These are phyloP conservation scores for Montifringilla adamsi DNA, from an alignment of 2,113 vertebrate species.

Conservation along the genomic window DNA sequence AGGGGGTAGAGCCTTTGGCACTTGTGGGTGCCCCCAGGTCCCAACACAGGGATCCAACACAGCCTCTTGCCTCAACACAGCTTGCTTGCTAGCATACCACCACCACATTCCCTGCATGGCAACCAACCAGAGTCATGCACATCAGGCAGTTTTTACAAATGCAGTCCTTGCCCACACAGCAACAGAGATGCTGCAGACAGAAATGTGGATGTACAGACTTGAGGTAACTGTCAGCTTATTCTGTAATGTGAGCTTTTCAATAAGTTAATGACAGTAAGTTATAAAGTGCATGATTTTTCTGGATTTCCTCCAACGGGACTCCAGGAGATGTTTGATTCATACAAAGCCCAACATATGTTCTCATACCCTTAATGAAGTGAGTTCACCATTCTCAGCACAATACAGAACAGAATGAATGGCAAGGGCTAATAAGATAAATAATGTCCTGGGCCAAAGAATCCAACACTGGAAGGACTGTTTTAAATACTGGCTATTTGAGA, in stretches of 20 bases:
- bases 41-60: no score
- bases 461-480: background rate
- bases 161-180: background rate
- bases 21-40: no score
- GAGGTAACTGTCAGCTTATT: background rate
- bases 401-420: background rate
- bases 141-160: background rate
- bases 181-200: background rate
- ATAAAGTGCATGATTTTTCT: background rate
- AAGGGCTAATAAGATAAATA: background rate
- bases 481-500: background rate
- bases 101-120: accelerated
- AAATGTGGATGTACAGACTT: background rate
- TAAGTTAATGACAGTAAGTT: background rate
- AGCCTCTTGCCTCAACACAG: no score
- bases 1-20: accelerated
- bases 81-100: background rate
- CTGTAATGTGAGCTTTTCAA: background rate
- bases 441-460: background rate
- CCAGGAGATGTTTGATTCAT: background rate
- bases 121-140: accelerated
- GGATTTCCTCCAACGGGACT: background rate
- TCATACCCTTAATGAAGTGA: accelerated
- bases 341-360: background rate
- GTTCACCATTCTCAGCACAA: background rate